Evolutionary conservation across 1,140 invertebrate species (phyloP).

Genomic region (Drosophila grimshawi): DNA sequence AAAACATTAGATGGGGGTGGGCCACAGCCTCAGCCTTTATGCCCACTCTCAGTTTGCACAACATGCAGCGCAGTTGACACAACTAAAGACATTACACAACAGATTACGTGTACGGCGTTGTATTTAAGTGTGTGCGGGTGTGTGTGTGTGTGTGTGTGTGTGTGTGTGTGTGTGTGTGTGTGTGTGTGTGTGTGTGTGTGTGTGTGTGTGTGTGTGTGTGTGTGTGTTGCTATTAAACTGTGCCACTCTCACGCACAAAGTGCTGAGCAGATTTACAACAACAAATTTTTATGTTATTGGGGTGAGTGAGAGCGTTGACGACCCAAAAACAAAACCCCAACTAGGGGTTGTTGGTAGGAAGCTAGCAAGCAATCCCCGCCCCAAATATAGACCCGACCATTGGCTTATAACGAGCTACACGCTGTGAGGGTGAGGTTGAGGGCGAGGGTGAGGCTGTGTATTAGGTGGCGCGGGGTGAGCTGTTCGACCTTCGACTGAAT

Average conservation of each 20-base stretch:
- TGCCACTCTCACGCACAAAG: slow-evolving; percentile 57
- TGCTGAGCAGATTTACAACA: slow-evolving; percentile 74
- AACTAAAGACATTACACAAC: slow-evolving; percentile 84
- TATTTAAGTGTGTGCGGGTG: slow-evolving; percentile 42
- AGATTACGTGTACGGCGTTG: slow-evolving; percentile 72
- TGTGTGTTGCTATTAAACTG: slow-evolving; percentile 64
- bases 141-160: neutral
- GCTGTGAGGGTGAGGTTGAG: neutral
- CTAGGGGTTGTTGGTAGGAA: too few species aligned
- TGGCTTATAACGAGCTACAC: slow-evolving; percentile 31
- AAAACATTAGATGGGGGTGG: slow-evolving; percentile 18
- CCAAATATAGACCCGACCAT: neutral
- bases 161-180: slow-evolving; percentile 20
- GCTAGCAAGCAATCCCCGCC: neutral
- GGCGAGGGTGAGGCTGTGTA: neutral
- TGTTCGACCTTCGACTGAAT: slow-evolving; percentile 45
- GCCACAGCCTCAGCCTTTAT: neutral
- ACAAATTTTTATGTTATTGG: slow-evolving; percentile 79
- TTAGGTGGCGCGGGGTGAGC: neutral
- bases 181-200: slow-evolving; percentile 24
- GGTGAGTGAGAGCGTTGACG: slow-evolving; percentile 19
- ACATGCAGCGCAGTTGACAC: slow-evolving; percentile 73
- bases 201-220: slow-evolving; percentile 3
- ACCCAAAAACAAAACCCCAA: slow-evolving; percentile 12
- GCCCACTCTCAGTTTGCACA: slow-evolving; percentile 8